Evolutionary conservation across 23 tunicate species (phyloP), one percentile per base, ranked within the genome.

Genomic region (Halocynthia aurantium): DNA sequence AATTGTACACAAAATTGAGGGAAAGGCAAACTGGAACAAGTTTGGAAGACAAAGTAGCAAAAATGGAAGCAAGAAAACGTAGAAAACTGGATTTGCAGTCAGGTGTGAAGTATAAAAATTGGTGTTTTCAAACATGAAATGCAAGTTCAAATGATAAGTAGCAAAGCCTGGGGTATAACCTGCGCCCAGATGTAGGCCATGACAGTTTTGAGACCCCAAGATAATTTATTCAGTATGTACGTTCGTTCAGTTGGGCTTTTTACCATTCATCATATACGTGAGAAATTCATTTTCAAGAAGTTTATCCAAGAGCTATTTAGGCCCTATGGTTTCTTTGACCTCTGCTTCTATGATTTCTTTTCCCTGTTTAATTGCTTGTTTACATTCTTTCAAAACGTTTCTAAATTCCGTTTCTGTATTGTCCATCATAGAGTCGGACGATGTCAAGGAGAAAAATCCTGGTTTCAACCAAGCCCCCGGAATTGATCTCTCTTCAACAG

Each of bases 401-500:
- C 75, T 77, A 66, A 86, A 86, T 31, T 81, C 91, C 44, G 62
- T 65, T 40, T 50, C 66, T 8, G 72, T 74, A 52, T 76, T 54
- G 52, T 66, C 52, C 52, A 15, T 74, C 19, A 40, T 77, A 13
- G 50, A 19, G 22, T 61, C 63, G 15, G 69, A 15, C 8, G 49
- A 17, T 8, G 72, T 56, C n/a, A 83, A 66, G 8, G 83, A 77
- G 51, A 84, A 77, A 58, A 44, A 77, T 62, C 81, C 82, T 7
- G 84, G 76, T 49, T 77, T 54, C 10, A 83, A 78, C 96, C 96
- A 89, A 6, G 96, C 80, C 10, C 78, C 83, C 7, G 96, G 88
- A 7, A 81, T 68, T 18, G 88, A 82, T 19, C 84, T 73, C 70
- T 89, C 88, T 40, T 54, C 83, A 8, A 89, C 96, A 0, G 96